Conservation (phyloP, 2,888 invertebrate genomes). For the Lissocephala sabroskyi region DNA sequence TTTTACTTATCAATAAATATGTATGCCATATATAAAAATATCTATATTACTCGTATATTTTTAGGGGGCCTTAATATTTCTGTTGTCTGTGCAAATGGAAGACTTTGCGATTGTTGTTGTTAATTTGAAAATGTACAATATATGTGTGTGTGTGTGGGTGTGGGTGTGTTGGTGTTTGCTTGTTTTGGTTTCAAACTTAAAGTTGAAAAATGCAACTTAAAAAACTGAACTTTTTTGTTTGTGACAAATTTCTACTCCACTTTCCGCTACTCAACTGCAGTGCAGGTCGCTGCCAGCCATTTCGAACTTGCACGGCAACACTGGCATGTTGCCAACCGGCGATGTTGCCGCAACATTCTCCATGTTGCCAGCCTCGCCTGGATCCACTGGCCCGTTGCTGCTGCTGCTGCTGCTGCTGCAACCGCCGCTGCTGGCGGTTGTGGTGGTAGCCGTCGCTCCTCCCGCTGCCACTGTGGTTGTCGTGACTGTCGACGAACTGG, state of each 20-base stretch:
- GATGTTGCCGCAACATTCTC: slow-evolving; percentile 25
- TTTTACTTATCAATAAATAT: too few species aligned
- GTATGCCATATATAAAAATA: too few species aligned
- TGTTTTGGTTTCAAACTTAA: too few species aligned
- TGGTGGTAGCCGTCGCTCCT: slow-evolving; percentile 30
- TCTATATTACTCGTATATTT: slow-evolving; percentile 12
- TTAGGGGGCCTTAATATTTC: slow-evolving; percentile 14
- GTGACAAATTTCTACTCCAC: too few species aligned
- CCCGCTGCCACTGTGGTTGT: slow-evolving; percentile 25
- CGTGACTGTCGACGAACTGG: slow-evolving; percentile 15
- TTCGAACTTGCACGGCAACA: slow-evolving; percentile 31
- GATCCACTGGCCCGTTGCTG: slow-evolving; percentile 33
- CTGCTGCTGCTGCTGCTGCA: slow-evolving; percentile 23
- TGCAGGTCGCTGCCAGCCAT: slow-evolving; percentile 23
- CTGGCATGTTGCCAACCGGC: slow-evolving; percentile 38
- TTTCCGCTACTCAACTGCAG: background rate
- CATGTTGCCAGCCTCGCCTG: slow-evolving; percentile 13
- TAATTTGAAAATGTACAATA: slow-evolving; percentile 16
- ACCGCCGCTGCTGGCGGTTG: slow-evolving; percentile 14
- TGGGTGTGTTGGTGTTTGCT: slow-evolving; percentile 58
- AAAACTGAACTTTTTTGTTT: background rate
- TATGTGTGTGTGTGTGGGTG: slow-evolving; percentile 31
- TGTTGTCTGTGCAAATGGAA: slow-evolving; percentile 49
- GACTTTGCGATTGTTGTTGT: slow-evolving; percentile 57
- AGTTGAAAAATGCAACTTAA: slow-evolving; percentile 54